A percentile compares a stretch with the other conserved stretches of the same genome.
phyloP scores from a whole-genome alignment of 1,140 invertebrate species.

The Hylaeus volcanicus region DNA sequence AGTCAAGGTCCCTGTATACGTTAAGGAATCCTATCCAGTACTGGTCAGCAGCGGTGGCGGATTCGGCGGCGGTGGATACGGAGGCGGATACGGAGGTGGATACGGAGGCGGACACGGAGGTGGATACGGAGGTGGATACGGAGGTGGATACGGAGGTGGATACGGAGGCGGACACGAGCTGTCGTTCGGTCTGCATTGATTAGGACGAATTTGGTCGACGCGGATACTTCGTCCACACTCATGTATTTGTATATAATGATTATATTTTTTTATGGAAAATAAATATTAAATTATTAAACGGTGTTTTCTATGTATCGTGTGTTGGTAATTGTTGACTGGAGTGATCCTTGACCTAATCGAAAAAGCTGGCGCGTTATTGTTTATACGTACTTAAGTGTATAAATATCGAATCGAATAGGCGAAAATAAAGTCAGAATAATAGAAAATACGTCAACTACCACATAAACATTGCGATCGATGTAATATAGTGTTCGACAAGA shows the following conservation, averaged over 20 bases:
- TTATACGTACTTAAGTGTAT: too few species aligned
- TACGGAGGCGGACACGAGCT: constrained; percentile 38
- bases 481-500: too few species aligned
- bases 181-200: background rate
- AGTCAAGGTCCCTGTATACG: constrained; percentile 76
- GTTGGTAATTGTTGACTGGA: too few species aligned
- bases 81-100: constrained; percentile 41
- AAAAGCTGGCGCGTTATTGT: too few species aligned
- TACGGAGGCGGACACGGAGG: constrained; percentile 40
- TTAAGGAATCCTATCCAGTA: constrained; percentile 83
- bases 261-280: constrained; percentile 59
- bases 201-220: background rate
- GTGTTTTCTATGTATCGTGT: background rate
- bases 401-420: too few species aligned
- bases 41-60: constrained; percentile 65
- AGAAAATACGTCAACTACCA: too few species aligned
- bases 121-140: constrained; percentile 48
- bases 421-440: too few species aligned
- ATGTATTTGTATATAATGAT: constrained; percentile 60
- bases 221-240: constrained; percentile 18
- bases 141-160: constrained; percentile 50
- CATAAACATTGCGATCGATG: too few species aligned
- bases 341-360: too few species aligned
- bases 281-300: constrained; percentile 67
- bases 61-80: constrained; percentile 17